These are phyloP conservation scores for Sorex araneus DNA, from an alignment of 2,113 vertebrate genomes.

Conservation along the genomic window DNA sequence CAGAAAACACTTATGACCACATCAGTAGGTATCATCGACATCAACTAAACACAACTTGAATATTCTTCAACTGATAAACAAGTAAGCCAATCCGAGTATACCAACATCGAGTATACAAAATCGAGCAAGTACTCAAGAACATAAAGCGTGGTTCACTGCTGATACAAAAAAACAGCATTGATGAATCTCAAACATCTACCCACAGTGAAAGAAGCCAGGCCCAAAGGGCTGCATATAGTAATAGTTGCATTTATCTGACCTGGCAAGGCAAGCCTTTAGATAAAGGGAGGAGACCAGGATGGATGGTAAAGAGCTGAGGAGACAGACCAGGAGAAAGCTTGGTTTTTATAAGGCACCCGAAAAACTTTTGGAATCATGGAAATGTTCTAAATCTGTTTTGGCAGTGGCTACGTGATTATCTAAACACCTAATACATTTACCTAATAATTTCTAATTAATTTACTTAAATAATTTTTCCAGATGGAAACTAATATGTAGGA, in stretches of 20 bases:
- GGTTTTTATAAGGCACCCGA: not conserved
- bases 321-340: not conserved
- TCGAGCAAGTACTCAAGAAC: not conserved
- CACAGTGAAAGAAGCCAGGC: not conserved
- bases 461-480: not conserved
- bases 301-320: not conserved
- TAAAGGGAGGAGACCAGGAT: not conserved
- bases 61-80: not conserved
- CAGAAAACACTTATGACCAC: too few relatives aligned
- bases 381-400: slow-evolving; percentile 16
- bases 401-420: not conserved
- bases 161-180: not conserved
- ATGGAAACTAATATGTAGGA: not conserved
- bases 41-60: slow-evolving; percentile 17
- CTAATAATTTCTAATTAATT: too few relatives aligned
- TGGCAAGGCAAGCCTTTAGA: not conserved
- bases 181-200: not conserved
- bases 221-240: not conserved
- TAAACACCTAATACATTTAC: too few relatives aligned
- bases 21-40: not conserved
- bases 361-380: not conserved
- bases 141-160: not conserved
- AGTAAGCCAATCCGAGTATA: not conserved
- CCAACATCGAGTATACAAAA: too few relatives aligned
- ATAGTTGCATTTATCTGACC: not conserved